Evolutionary conservation across 2,797 vertebrate genomes (phyloP), one percentile per base, ranked within the genome.

Genomic region (Phataginus tricuspis): DNA sequence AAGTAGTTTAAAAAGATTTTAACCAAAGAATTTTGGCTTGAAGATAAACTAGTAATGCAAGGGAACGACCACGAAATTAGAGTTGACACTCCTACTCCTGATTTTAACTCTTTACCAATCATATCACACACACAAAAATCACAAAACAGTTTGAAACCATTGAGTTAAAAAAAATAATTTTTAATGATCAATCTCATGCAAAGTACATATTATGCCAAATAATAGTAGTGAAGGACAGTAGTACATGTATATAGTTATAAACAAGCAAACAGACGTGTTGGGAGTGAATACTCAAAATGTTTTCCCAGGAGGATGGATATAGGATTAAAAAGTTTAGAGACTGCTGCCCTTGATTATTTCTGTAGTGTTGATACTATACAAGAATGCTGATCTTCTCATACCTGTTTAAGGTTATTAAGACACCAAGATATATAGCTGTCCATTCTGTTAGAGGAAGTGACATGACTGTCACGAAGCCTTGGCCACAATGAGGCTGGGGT

Each of bases 31-130:
- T 82, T 91, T 90, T 84, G n/a, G 63, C 34, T 87, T 88, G 25
- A 91, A 94, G 74, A 89, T 94, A 89, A 83, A 82, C 77, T 92
- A 71, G n/a, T 83, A 68, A 82, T 86, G 53, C n/a, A 37, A 64
- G 84, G 53, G 18, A 92, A 92, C 68, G 75, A 89, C 14, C 86
- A 77, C 55, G 29, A 63, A 74, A 94, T 72, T 31, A 23, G 59
- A 66, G 29, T 23, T 78, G 71, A 69, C 1, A 31, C 12, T 64
- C 82, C 4, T 92, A 12, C 15, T 64, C 45, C 51, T 91, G 66
- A 42, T 55, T 69, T 71, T 64, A 85, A 66, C 11, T 82, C 78
- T 78, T 87, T 75, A 72, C 88, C 66, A 77, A 31, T 84, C 42
- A 71, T 12, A 63, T 90, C 31, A 80, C 6, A 69, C 87, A 91